Conservation (phyloP, 37 sponge, comb jelly and placozoan species). For the Petrosia ficiformis region DNA sequence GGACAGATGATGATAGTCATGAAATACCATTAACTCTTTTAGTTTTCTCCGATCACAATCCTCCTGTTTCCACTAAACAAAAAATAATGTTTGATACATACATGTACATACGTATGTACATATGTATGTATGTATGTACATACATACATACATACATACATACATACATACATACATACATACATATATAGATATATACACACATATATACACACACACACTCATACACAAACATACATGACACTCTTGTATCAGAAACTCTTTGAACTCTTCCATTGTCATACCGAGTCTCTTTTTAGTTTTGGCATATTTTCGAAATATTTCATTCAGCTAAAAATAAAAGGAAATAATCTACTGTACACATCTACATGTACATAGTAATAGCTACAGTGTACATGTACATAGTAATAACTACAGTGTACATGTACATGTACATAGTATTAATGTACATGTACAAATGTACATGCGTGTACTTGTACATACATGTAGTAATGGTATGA, state of each 20-base stretch:
- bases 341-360: neutral
- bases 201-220: neutral
- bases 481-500: too few relatives aligned
- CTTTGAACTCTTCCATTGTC: conserved; percentile 53
- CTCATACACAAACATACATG: conserved; percentile 49
- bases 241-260: conserved; percentile 46
- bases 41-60: conserved; percentile 4
- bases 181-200: too few relatives aligned
- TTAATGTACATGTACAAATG: too few relatives aligned
- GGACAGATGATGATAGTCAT: conserved; percentile 63
- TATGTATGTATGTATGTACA: too few relatives aligned
- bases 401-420: too few relatives aligned
- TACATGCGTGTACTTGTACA: too few relatives aligned
- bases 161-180: too few relatives aligned
- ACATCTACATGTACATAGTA: too few relatives aligned
- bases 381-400: too few relatives aligned
- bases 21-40: conserved; percentile 22
- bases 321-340: conserved; percentile 23
- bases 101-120: too few relatives aligned
- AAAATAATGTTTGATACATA: neutral
- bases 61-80: conserved; percentile 47
- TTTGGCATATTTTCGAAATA: conserved; percentile 49
- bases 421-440: too few relatives aligned
- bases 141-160: too few relatives aligned
- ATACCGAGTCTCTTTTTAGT: conserved; percentile 49